Conservation (phyloP, 2,888 invertebrate species). For the Chelonus formosanus region DNA sequence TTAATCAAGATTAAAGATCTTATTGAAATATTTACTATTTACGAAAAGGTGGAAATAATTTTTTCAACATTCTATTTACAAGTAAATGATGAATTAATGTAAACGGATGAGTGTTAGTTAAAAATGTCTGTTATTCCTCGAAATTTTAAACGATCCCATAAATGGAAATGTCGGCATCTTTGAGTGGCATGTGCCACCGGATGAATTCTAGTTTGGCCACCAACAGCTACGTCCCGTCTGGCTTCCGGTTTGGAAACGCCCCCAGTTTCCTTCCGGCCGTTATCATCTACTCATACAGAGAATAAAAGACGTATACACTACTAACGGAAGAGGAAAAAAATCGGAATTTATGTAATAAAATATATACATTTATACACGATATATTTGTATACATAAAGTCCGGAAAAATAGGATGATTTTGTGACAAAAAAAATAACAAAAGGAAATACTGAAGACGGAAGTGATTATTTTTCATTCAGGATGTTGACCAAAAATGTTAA, state of each 20-base stretch:
- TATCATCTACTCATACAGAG: constrained; percentile 47
- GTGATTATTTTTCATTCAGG: too few species aligned
- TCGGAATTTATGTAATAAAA: neutral
- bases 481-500: too few species aligned
- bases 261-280: constrained; percentile 60
- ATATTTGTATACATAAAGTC: neutral
- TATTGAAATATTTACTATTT: neutral
- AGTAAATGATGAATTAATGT: neutral
- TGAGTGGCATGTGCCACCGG: constrained; percentile 37
- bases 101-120: constrained; percentile 6
- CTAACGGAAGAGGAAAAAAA: constrained; percentile 2
- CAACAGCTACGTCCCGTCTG: constrained; percentile 42
- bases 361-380: neutral
- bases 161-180: constrained; percentile 35
- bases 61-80: too few species aligned
- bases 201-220: constrained; percentile 38
- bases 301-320: too few species aligned
- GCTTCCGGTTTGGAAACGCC: constrained; percentile 54
- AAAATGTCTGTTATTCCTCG: constrained; percentile 22
- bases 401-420: neutral
- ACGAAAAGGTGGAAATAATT: too few species aligned
- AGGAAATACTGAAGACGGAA: too few species aligned
- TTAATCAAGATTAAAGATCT: neutral
- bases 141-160: constrained; percentile 31
- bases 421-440: too few species aligned